Base-by-base conservation (phyloP, 2,888 invertebrate genomes). In the Meta bourneti region DNA sequence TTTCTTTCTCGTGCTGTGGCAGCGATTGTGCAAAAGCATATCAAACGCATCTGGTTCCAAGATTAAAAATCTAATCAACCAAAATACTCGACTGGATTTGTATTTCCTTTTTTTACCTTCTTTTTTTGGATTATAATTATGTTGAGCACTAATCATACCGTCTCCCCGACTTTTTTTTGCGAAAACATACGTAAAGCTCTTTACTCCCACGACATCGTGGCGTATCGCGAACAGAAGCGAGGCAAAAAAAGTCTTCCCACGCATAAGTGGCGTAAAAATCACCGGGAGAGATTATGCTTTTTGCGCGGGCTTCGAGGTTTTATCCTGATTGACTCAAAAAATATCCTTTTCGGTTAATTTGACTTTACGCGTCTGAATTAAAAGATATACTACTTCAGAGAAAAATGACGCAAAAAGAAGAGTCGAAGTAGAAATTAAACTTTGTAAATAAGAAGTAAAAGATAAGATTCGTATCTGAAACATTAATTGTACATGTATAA, bases 61-160 rank as follows among this genome's bases (percentile, higher is more conserved):
- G 61, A 49, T 51, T 48, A 70, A 70, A 81, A 81, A 81, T 70
- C n/a, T 81, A 51, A 79, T 79, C 79, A 79, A 54, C 52, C 54
- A 34, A 13, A 34, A 34, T 61, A 20, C n/a, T n/a, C 16, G 8
- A 49, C 13, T 7, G 2, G n/a, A n/a, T 51, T 51, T 77, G 11
- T 16, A 9, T 20, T 52, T 16, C 5, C 49, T 34, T 34, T 49
- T 51, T 81, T 70, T 49, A 7, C 9, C 2, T 49, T 49, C 7
- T 8, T 54, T 79, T 54, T 69, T 81, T 69, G 1, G 1, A 5
- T 81, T 49, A 4, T 81, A 81, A 81, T 70, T 81, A 19, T 71
- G 70, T 6, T 70, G 49, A 70, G 70, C 48, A 81, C 49, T 49
- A 81, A 71, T 71, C 70, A 13, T 7, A 16, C 61, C 61, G 8